These are phyloP conservation scores for Ceratitis capitata DNA, from an alignment of 1,140 invertebrate species.

Conservation along the genomic window DNA sequence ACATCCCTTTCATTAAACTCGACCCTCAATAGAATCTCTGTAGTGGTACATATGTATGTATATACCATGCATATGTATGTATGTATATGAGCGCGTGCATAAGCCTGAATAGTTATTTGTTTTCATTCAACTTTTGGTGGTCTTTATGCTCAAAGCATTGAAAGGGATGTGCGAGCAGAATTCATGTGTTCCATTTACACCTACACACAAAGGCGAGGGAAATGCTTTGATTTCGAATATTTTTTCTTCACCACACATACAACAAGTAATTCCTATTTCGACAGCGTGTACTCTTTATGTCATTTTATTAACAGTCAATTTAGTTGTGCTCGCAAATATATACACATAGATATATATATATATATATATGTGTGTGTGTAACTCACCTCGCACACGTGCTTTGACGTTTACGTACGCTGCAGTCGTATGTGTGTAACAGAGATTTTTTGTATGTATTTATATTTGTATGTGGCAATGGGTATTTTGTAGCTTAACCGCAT, in stretches of 20 bases:
- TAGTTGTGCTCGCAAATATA: too few species aligned
- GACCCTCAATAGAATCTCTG: neutral
- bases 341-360: too few species aligned
- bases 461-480: neutral
- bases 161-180: neutral
- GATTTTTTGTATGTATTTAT: neutral
- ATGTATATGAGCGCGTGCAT: neutral
- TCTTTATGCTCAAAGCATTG: neutral
- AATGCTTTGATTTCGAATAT: neutral
- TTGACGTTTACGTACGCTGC: neutral
- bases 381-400: neutral
- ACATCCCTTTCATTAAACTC: conserved; percentile 8
- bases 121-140: too few species aligned
- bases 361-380: neutral
- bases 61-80: neutral
- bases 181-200: neutral
- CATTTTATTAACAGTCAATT: neutral
- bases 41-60: neutral
- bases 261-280: neutral
- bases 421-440: neutral
- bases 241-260: neutral
- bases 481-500: neutral
- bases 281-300: neutral
- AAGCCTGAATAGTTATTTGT: neutral
- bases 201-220: neutral